phyloP scores from a whole-genome alignment of 1,140 invertebrate genomes.

The Megathymus violae region DNA sequence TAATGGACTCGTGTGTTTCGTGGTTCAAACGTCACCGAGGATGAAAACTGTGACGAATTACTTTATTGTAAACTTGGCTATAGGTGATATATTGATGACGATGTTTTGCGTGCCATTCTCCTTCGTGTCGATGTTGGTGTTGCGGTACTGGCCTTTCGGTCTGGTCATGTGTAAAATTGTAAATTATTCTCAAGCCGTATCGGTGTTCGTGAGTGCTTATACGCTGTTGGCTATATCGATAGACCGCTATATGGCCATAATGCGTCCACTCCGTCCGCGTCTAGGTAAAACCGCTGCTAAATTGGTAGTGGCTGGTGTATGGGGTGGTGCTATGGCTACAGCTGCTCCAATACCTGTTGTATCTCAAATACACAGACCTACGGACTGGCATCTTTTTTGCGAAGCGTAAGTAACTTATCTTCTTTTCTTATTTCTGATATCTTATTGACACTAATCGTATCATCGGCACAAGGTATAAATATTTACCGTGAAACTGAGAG shows the following conservation, averaged over 20 bases:
- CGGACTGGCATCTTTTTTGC: constrained; percentile 85
- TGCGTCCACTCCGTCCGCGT: constrained; percentile 92
- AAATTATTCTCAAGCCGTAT: constrained; percentile 91
- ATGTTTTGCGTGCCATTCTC: constrained; percentile 94
- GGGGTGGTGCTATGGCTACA: constrained; percentile 91
- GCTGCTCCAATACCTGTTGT: constrained; percentile 92
- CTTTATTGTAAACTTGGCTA: constrained; percentile 93
- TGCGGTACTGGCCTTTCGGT: constrained; percentile 94
- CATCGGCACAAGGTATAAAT: too few relatives aligned
- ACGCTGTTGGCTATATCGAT: constrained; percentile 93
- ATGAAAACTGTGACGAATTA: constrained; percentile 95
- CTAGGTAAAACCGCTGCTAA: constrained; percentile 89
- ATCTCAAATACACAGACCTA: constrained; percentile 85
- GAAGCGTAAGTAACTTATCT: constrained; percentile 86
- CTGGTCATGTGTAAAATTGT: constrained; percentile 89
- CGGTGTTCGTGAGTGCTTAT: constrained; percentile 93
- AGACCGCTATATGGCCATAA: constrained; percentile 94
- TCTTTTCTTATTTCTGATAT: too few relatives aligned
- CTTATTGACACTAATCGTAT: too few relatives aligned
- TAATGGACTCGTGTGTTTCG: constrained; percentile 92
- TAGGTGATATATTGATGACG: constrained; percentile 94
- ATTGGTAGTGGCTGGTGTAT: constrained; percentile 89
- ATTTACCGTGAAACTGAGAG: too few relatives aligned
- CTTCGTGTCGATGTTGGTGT: constrained; percentile 89
- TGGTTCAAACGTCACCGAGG: constrained; percentile 89